phyloP scores from a whole-genome alignment of 2,113 vertebrate genomes.

The Uria aalge region DNA sequence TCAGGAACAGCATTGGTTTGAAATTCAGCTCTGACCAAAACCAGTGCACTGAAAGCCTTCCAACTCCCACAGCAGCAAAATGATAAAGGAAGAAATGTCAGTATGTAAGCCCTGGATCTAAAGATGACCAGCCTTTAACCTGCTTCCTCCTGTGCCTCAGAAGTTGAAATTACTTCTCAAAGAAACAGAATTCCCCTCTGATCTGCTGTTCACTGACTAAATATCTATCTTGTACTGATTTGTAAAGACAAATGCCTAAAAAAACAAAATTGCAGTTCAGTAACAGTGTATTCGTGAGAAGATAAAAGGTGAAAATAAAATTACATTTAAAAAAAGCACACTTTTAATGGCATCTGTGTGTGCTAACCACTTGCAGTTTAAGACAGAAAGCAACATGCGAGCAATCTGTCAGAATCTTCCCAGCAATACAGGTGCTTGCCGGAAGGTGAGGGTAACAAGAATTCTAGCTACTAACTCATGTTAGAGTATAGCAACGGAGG shows the following conservation, averaged over 20 bases:
- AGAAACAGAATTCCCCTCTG: neutral
- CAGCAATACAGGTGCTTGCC: neutral
- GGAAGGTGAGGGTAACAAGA: neutral
- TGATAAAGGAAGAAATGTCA: neutral
- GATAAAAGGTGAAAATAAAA: neutral
- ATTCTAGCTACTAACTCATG: neutral
- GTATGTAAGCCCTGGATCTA: neutral
- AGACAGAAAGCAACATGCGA: neutral
- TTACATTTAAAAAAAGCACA: neutral
- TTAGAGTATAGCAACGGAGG: neutral
- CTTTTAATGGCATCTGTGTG: neutral
- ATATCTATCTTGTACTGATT: neutral
- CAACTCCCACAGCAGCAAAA: neutral
- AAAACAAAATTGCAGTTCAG: neutral
- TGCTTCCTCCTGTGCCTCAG: neutral
- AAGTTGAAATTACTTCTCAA: neutral
- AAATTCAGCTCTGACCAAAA: slow-evolving; percentile 38
- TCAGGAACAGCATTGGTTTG: neutral
- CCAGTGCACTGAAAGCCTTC: neutral
- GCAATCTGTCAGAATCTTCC: neutral
- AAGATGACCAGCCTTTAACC: neutral
- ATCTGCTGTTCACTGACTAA: neutral
- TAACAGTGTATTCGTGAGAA: neutral
- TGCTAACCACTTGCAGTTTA: neutral
- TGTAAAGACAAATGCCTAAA: neutral